phyloP scores from a whole-genome alignment of 2,113 vertebrate genomes.

The Chaetodon trifascialis region DNA sequence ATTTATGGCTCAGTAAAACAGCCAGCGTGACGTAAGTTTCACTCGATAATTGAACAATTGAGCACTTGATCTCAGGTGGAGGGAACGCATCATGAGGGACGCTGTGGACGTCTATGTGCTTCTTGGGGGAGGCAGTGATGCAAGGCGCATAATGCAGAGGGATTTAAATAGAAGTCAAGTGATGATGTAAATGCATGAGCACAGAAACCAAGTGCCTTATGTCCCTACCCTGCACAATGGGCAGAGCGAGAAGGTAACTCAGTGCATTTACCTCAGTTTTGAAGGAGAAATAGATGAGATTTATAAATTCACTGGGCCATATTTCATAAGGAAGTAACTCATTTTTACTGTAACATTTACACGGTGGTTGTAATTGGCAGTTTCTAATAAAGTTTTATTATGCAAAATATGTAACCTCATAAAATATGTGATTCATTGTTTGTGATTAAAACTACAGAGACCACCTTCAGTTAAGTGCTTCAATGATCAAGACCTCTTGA shows the following conservation, averaged over 20 bases:
- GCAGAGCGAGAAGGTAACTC: conserved; percentile 39
- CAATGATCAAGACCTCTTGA: background rate
- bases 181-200: conserved; percentile 61
- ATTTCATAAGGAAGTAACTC: conserved; percentile 15
- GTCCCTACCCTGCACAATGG: conserved; percentile 9
- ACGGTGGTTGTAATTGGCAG: background rate
- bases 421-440: conserved; percentile 19
- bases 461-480: conserved; percentile 9
- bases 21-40: conserved; percentile 42
- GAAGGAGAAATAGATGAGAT: conserved; percentile 1
- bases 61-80: conserved; percentile 62
- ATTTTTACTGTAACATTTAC: conserved; percentile 16
- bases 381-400: background rate
- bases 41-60: conserved; percentile 53
- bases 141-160: conserved; percentile 37
- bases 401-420: conserved; percentile 6
- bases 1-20: conserved; percentile 38
- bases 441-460: background rate
- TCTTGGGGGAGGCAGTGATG: conserved; percentile 21
- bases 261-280: background rate
- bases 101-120: conserved; percentile 20
- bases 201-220: conserved; percentile 14
- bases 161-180: conserved; percentile 56
- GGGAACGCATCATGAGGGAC: conserved; percentile 44
- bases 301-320: background rate